Evolutionary conservation across 2,797 vertebrate genomes (phyloP).

Genomic region (Ctenochaetus hawaiiensis): DNA sequence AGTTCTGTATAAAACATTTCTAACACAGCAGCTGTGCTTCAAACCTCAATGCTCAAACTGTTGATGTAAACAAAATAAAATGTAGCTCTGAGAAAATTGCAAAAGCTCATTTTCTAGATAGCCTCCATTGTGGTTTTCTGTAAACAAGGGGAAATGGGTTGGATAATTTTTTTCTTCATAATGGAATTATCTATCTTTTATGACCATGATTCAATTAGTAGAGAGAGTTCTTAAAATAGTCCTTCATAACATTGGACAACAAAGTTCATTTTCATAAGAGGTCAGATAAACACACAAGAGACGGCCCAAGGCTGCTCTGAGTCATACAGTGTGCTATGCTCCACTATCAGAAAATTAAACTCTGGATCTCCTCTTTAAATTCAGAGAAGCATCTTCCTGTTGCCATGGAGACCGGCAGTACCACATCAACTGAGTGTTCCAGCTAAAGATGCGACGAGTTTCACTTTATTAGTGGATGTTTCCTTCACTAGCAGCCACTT

Average conservation of each 20-base stretch:
- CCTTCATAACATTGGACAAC: constrained; percentile 20
- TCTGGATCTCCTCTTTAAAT: constrained; percentile 43
- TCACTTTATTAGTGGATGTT: constrained; percentile 64
- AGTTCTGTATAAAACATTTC: constrained; percentile 32
- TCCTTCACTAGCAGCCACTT: constrained; percentile 49
- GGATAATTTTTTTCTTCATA: constrained; percentile 32
- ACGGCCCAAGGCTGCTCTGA: constrained; percentile 37
- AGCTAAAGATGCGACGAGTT: constrained; percentile 42
- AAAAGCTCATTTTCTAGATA: constrained; percentile 6
- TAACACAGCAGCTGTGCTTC: constrained; percentile 35
- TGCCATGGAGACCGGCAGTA: constrained; percentile 64
- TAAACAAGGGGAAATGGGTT: constrained; percentile 23
- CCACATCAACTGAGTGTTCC: constrained; percentile 9
- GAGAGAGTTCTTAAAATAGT: constrained; percentile 33
- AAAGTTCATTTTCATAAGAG: constrained; percentile 38
- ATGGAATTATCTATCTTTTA: constrained; percentile 57
- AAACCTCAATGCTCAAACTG: constrained; percentile 20
- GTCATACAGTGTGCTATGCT: constrained; percentile 32
- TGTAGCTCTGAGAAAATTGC: constrained; percentile 14
- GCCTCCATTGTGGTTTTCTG: constrained; percentile 23
- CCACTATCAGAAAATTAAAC: constrained; percentile 62
- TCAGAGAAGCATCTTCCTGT: constrained; percentile 44
- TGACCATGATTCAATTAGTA: constrained; percentile 45
- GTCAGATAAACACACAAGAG: constrained; percentile 38
- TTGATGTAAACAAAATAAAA: constrained; percentile 51